Conservation (phyloP, 2,113 vertebrate genomes). For the Hippoglossus stenolepis region DNA sequence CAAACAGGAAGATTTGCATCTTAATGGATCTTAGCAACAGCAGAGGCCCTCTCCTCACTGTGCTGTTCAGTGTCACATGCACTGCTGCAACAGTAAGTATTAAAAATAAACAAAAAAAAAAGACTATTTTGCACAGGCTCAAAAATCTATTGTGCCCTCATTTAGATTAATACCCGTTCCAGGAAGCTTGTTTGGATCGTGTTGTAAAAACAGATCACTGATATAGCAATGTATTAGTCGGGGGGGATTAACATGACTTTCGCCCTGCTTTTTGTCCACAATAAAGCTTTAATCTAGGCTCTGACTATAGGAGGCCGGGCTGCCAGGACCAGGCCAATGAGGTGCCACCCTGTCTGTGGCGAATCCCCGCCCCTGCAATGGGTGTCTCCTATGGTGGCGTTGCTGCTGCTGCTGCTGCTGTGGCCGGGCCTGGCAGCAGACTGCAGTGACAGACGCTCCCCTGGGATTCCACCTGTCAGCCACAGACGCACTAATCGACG, state of each 20-base stretch:
- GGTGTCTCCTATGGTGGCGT: conserved; percentile 78
- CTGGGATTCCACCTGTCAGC: conserved; percentile 95
- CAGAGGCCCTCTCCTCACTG: conserved; percentile 49
- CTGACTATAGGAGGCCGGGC: conserved; percentile 44
- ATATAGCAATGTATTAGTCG: conserved; percentile 61
- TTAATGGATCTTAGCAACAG: conserved; percentile 68
- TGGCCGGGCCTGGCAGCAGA: conserved; percentile 86
- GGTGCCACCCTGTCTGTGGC: conserved; percentile 5
- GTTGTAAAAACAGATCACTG: conserved; percentile 58
- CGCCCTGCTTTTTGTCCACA: conserved; percentile 65
- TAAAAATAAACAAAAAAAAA: conserved; percentile 17
- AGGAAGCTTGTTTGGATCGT: conserved; percentile 54
- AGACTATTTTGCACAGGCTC: conserved; percentile 28
- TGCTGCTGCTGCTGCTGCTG: conserved; percentile 78
- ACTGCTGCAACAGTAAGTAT: conserved; percentile 12
- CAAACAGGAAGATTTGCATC: conserved; percentile 66
- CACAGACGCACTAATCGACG: conserved; percentile 87
- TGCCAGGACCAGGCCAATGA: conserved; percentile 49
- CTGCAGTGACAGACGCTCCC: conserved; percentile 89
- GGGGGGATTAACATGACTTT: conserved; percentile 74
- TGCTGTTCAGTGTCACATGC: conserved; percentile 35
- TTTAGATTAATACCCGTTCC: conserved; percentile 47
- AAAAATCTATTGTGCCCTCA: conserved; percentile 28
- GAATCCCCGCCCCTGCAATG: conserved; percentile 40
- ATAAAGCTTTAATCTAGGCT: conserved; percentile 73